A percentile compares a stretch with the other conserved stretches of the same genome.
phyloP scores from a whole-genome alignment of 2,113 vertebrate species.

The Epinephelus fuscoguttatus region DNA sequence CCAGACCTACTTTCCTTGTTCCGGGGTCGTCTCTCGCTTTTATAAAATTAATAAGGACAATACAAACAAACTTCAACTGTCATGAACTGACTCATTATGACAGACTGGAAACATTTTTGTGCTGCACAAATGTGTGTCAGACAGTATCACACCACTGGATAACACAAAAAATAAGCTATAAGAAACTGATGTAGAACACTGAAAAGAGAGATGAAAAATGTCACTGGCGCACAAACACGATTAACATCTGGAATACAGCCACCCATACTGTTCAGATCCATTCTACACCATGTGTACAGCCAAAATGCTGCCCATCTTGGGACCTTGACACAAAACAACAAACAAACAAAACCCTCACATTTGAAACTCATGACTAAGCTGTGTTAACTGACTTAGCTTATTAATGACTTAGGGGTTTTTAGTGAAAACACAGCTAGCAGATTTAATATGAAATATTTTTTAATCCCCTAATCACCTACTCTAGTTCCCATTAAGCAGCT shows the following conservation, averaged over 20 bases:
- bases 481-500: background rate
- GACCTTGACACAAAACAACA: background rate
- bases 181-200: too few species aligned
- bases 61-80: background rate
- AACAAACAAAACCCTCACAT: background rate
- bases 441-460: background rate
- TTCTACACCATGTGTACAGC: background rate
- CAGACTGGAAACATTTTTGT: background rate
- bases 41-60: background rate
- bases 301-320: background rate
- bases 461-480: too few species aligned
- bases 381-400: background rate
- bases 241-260: background rate
- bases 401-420: background rate
- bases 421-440: background rate
- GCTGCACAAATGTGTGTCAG: too few species aligned
- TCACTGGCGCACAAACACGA: too few species aligned
- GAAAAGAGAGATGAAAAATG: too few species aligned
- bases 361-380: too few species aligned
- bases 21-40: background rate
- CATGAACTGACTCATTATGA: background rate
- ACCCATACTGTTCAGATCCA: background rate
- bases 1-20: background rate
- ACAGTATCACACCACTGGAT: too few species aligned
- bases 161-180: too few species aligned